Evolutionary conservation across 1,140 invertebrate species (phyloP), one percentile per base, ranked within the genome.

Genomic region (Panonychus citri): DNA sequence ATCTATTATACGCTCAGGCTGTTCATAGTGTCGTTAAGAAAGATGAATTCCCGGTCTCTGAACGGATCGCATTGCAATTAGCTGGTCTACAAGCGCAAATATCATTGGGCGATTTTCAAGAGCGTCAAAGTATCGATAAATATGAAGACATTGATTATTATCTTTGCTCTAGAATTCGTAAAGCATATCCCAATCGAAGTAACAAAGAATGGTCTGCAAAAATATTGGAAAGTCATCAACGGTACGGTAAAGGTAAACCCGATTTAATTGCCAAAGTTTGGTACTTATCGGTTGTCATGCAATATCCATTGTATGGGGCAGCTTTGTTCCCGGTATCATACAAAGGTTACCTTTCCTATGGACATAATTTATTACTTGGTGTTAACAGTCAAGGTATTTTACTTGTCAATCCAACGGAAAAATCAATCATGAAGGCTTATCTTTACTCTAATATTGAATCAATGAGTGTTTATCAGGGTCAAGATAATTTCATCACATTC

Each of bases 271-370:
- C 87, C 1, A 93, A 93, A 70, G 86, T 90, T 10, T 76, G 93
- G 62, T 94, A 94, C 68, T 70, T 95, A 49, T 89, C 87, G 1
- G 91, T 88, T 65, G 89, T 95, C 1, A 94, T 93, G 85, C 89
- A 95, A 69, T 95, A 91, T 69, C 86, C 89, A 0, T 73, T 94
- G 1, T 94, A 94, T 66, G 90, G 89, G 2, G 90, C 86, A 52
- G 90, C 88, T 0, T 80, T 93, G 72, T 94, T 86, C 69, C 80
- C 80, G 37, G 89, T 93, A 28, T 83, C 81, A 1, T 93, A 93
- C 67, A 79, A 86, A 60, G 85, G 85, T 3, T 84, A 86, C 66
- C 87, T 88, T 83, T 83, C 83, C 8, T 89, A 90, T 66, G 85
- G 81, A 62, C 73, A 72, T 53, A 61, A 54, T 60, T 65, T 78